Evolutionary conservation across 1,140 invertebrate species (phyloP).

Genomic region (Trypoxylus dichotomus): DNA sequence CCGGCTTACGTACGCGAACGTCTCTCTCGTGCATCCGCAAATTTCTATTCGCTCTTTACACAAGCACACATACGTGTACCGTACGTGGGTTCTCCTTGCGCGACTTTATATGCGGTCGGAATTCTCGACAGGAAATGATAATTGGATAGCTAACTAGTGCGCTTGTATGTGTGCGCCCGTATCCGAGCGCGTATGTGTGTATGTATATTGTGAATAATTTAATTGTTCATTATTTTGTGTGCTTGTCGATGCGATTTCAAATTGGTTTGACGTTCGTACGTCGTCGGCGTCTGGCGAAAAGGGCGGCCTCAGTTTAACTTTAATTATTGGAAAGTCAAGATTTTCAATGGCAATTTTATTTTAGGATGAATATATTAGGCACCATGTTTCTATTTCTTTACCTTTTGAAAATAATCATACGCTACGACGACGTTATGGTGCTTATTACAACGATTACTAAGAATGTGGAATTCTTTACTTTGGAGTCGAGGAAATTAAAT

Average conservation of each 20-base stretch:
- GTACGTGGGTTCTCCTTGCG: background rate
- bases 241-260: slow-evolving; percentile 31
- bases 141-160: slow-evolving; percentile 32
- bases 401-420: no score
- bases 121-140: slow-evolving; percentile 36
- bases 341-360: background rate
- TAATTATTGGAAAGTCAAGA: background rate
- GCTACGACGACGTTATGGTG: no score
- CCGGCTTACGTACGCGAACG: background rate
- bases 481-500: no score
- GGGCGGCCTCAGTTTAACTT: background rate
- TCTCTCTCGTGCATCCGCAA: slow-evolving; percentile 15
- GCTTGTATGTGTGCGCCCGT: background rate
- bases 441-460: no score
- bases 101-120: slow-evolving; percentile 33
- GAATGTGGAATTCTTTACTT: no score
- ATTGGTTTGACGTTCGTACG: slow-evolving; percentile 26
- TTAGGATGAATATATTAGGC: background rate
- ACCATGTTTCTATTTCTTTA: no score
- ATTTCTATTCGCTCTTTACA: background rate
- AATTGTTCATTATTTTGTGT: slow-evolving; percentile 37
- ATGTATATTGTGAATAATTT: slow-evolving; percentile 36
- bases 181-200: background rate
- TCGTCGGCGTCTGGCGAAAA: background rate
- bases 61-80: background rate